Conservation (phyloP, 2,888 invertebrate species). For the Brenthis daphne region DNA sequence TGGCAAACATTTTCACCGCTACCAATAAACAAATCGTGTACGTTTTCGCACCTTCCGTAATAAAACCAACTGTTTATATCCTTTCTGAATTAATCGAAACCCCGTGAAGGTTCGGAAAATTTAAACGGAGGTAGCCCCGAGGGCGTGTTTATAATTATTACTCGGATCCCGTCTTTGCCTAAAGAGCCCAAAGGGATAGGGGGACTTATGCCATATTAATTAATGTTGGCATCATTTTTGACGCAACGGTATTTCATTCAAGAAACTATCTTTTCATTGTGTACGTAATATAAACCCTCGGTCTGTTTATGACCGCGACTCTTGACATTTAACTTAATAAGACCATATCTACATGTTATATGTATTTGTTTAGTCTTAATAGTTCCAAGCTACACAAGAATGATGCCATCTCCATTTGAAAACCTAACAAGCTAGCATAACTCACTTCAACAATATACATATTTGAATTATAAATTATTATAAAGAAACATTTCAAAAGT, state of each 20-base stretch:
- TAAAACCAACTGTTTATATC: constrained; percentile 36
- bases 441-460: too few relatives aligned
- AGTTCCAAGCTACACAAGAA: too few relatives aligned
- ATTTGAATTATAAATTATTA: too few relatives aligned
- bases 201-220: constrained; percentile 47
- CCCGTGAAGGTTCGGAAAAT: constrained; percentile 38
- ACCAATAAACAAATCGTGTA: constrained; percentile 28
- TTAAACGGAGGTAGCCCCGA: constrained; percentile 52
- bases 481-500: too few relatives aligned
- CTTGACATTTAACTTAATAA: too few relatives aligned
- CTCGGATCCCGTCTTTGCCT: constrained; percentile 40
- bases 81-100: constrained; percentile 35
- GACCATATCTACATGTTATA: too few relatives aligned
- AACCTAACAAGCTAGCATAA: too few relatives aligned
- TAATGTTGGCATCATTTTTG: constrained; percentile 44
- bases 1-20: constrained; percentile 1
- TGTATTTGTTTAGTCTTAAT: too few relatives aligned
- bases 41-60: constrained; percentile 27
- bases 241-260: constrained; percentile 37
- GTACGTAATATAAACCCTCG: too few relatives aligned
- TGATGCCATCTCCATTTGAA: too few relatives aligned
- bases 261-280: background rate
- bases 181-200: constrained; percentile 44
- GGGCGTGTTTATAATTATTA: constrained; percentile 82
- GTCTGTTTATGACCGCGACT: background rate